Evolutionary conservation across 2,888 invertebrate genomes (phyloP), one percentile per base, ranked within the genome.

Genomic region (Tryphoninae sp.): DNA sequence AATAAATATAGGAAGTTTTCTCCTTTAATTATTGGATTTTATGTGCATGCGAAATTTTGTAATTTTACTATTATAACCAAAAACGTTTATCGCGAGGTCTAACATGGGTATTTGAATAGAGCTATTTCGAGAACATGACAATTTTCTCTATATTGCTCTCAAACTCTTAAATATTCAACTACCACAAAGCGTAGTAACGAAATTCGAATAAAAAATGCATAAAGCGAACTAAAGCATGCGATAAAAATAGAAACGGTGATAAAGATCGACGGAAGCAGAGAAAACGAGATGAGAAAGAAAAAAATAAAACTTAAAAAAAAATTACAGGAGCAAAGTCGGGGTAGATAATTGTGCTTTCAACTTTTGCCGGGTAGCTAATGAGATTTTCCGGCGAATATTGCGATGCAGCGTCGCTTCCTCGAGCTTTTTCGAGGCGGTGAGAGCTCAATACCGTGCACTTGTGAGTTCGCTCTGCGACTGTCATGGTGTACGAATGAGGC

Each of bases 271-370:
- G 16, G 3, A 8, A 62, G 45, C 42, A 26, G 22, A 33, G 33
- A 33, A 33, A 33, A 33, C 33, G 33, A 33, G 33, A 33, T 33
- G 33, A 33, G 33, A 33, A 2, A 22, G 11, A 45, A 22, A 16
- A 22, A 22, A 16, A 22, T n/a, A n/a, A 22, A 22, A 26, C 26
- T 0, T 16, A 11, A 8, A 19, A 45, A 22, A 16, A 22, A 64
- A 22, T 4, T 11, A 23, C 42, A 19, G 23, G 45, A 64, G 64
- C 9, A 64, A 42, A 64, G 64, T 45, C 22, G 19, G 45, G 6
- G 64, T 45, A 22, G 64, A 64, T 64, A 64, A 64, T 64, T 64
- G 45, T n/a, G 13, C 42, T 64, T 45, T 45, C 42, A 64, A 64
- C 45, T 64, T 45, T 64, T 64, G 4, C 42, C 64, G 22, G 8